A percentile compares a stretch with the other conserved stretches of the same genome.
Evolutionary conservation across 2,797 vertebrate species (phyloP).

Genomic region (Tokudaia muenninki): DNA sequence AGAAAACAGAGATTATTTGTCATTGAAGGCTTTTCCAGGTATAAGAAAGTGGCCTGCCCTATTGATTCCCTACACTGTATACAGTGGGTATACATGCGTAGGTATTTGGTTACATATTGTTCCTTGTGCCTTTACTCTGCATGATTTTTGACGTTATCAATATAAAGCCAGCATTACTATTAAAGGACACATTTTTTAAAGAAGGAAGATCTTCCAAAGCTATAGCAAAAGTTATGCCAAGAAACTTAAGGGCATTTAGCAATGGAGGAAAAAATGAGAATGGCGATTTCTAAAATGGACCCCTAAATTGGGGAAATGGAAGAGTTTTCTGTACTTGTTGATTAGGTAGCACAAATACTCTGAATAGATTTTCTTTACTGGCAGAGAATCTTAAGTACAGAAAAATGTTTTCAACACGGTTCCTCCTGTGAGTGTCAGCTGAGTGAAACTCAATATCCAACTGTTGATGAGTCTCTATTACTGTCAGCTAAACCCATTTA

Average conservation of each 20-base stretch:
- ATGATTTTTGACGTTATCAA: constrained; percentile 33
- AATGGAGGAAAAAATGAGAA: constrained; percentile 10
- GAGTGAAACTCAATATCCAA: constrained; percentile 72
- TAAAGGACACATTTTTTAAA: constrained; percentile 19
- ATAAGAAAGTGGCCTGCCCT: not conserved
- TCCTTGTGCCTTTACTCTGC: not conserved
- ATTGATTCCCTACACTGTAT: not conserved
- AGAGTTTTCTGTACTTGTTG: constrained; percentile 10
- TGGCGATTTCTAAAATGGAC: not conserved
- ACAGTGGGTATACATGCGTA: not conserved
- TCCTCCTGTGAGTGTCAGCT: constrained; percentile 43
- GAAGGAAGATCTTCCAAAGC: not conserved
- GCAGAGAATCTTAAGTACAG: constrained; percentile 25
- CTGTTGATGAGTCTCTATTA: constrained; percentile 56
- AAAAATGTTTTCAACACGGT: constrained; percentile 66
- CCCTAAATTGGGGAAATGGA: constrained; percentile 1
- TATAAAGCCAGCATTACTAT: not conserved
- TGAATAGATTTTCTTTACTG: not conserved
- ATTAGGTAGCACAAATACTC: constrained; percentile 48
- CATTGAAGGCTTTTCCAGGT: not conserved
- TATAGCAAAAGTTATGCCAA: not conserved
- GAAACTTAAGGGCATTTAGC: constrained; percentile 27
- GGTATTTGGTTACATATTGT: not conserved
- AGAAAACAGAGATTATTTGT: constrained; percentile 18
- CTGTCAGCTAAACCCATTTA: constrained; percentile 67